Base-by-base conservation (phyloP, 2,797 vertebrate species). In the Sphenodon punctatus region DNA sequence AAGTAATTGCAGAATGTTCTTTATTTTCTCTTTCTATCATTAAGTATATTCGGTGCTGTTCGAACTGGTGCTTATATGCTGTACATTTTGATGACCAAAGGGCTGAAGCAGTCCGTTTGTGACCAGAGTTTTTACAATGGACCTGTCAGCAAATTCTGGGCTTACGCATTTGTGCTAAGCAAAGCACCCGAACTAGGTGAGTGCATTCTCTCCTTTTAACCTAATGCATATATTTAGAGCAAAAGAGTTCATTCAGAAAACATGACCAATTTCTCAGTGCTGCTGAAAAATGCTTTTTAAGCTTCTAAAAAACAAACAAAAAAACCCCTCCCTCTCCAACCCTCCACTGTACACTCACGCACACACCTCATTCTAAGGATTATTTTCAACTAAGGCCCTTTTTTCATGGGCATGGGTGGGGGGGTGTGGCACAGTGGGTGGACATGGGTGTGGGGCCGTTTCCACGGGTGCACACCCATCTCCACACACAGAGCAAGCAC, bases 81-180 rank as follows among this genome's bases (percentile, higher is more conserved):
- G 84, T 97, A 98, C 95, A 98, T 99, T 95, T 96, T 99, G 97
- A 99, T 99, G 98, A 98, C 97, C 89, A 99, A 99, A 97, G 99
- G 98, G 88, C 96, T 99, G 80, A 98, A 99, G 94, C 97, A 98
- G 94, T 99, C 98, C 10, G 98, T 99, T 49, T 99, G 99, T 88
- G 99, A 99, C 96, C 99, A 99, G 96, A 95, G 99, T 94, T 99
- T 99, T 96, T 99, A 99, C 97, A 98, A 98, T 75, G 99, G 98
- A 93, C 99, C 99, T 42, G 97, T 99, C 97, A 99, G 97, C 97
- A 99, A 99, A 96, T 99, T 99, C 96, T 99, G 99, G 99, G 99
- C 99, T 4, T 99, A 99, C 11, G 98, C 98, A 58, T 99, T 99
- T 93, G 99, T 99, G 80, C 97, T 99, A 83, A 99, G 98, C 95